Conservation (phyloP, 2,797 vertebrate species). For the Halcyon badia region DNA sequence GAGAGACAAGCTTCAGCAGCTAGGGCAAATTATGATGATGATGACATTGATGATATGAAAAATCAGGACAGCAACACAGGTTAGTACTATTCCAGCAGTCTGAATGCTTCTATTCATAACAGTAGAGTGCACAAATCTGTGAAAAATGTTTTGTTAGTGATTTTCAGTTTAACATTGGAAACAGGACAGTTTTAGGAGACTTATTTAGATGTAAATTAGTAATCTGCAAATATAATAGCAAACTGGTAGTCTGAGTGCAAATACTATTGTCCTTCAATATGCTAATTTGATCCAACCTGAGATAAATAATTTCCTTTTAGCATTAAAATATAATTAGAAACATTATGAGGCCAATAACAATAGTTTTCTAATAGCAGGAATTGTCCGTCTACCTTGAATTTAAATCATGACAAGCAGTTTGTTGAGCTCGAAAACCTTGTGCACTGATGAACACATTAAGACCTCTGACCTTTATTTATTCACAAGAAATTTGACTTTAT, state of each 20-base stretch:
- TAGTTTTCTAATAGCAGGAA: neutral
- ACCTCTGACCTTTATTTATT: neutral
- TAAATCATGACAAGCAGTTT: neutral
- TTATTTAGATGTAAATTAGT: neutral
- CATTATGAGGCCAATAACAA: neutral
- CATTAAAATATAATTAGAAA: neutral
- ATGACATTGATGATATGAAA: neutral
- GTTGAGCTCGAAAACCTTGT: neutral
- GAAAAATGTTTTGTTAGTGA: neutral
- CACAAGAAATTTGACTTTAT: neutral
- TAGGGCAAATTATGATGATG: neutral
- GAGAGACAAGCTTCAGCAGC: constrained; percentile 3
- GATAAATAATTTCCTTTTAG: neutral
- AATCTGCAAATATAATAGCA: neutral
- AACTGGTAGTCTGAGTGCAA: neutral
- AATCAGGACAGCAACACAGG: constrained; percentile 10
- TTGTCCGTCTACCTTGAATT: neutral
- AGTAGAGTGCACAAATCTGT: neutral
- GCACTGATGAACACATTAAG: neutral
- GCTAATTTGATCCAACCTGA: neutral
- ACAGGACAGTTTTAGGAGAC: neutral
- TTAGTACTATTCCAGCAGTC: constrained; percentile 31
- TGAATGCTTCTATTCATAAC: neutral
- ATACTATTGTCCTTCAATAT: neutral
- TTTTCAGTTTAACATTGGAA: neutral